phyloP scores from a whole-genome alignment of 2,797 vertebrate species.

The Synanceia verrucosa region DNA sequence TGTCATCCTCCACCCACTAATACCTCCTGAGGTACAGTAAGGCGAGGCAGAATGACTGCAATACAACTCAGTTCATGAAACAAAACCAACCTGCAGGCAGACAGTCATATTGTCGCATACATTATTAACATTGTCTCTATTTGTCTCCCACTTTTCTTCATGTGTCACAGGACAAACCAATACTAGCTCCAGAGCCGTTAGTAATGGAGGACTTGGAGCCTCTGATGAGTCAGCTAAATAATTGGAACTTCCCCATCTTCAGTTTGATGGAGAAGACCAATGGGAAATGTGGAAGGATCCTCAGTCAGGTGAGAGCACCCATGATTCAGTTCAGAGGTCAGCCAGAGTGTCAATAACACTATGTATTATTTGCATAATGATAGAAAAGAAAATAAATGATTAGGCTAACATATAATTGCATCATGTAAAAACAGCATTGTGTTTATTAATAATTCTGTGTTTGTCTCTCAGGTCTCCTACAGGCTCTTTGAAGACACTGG shows the following conservation, averaged over 20 bases:
- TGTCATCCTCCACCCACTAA: conserved; percentile 78
- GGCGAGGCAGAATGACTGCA: background rate
- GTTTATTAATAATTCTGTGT: conserved; percentile 28
- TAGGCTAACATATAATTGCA: background rate
- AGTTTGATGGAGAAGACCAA: conserved; percentile 94
- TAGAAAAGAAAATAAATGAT: background rate
- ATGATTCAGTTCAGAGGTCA: background rate
- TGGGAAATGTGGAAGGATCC: conserved; percentile 93
- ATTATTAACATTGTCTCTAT: background rate
- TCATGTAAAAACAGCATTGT: background rate
- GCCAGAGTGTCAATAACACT: background rate
- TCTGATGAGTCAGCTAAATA: conserved; percentile 93
- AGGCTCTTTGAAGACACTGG: conserved; percentile 97
- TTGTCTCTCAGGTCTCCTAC: conserved; percentile 89
- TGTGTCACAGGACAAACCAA: conserved; percentile 86
- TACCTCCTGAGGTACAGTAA: conserved; percentile 78
- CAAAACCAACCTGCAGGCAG: background rate
- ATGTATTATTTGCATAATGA: background rate
- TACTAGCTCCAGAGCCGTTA: conserved; percentile 93
- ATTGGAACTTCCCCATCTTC: conserved; percentile 99
- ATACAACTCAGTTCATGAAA: background rate
- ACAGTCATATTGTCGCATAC: background rate
- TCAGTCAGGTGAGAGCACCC: conserved; percentile 90
- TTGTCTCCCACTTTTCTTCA: background rate
- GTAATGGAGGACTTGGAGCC: conserved; percentile 93